Conservation (phyloP, 2,888 invertebrate species). For the Parascotia fuliginaria region DNA sequence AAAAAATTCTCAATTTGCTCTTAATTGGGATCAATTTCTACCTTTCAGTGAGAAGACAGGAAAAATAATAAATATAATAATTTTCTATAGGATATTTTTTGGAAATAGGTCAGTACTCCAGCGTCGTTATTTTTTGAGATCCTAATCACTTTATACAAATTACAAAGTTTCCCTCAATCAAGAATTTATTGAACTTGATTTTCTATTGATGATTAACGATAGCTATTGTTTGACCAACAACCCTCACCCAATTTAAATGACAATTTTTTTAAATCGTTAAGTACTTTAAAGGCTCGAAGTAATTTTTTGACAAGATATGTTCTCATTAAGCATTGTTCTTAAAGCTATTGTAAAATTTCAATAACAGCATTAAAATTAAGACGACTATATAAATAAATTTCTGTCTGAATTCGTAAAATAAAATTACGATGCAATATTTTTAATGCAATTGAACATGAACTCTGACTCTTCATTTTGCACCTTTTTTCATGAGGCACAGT, state of each 20-base stretch:
- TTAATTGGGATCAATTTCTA: conserved; percentile 2
- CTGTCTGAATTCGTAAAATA: no score
- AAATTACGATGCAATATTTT: no score
- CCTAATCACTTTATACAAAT: neutral
- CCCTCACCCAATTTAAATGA: neutral
- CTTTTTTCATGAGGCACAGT: no score
- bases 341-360: no score
- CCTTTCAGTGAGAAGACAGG: neutral
- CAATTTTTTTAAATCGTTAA: neutral
- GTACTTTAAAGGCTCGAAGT: no score
- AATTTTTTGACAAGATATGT: no score
- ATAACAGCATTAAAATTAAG: no score
- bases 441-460: no score
- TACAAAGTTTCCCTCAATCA: neutral
- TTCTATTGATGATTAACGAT: neutral
- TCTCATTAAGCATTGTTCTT: no score
- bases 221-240: neutral
- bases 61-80: neutral
- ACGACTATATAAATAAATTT: no score
- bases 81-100: neutral
- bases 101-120: neutral
- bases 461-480: no score
- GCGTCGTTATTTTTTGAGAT: neutral
- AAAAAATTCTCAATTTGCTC: neutral
- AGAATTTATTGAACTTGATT: neutral